Base-by-base conservation (phyloP, 2,888 invertebrate genomes). In the Platycnemis pennipes region DNA sequence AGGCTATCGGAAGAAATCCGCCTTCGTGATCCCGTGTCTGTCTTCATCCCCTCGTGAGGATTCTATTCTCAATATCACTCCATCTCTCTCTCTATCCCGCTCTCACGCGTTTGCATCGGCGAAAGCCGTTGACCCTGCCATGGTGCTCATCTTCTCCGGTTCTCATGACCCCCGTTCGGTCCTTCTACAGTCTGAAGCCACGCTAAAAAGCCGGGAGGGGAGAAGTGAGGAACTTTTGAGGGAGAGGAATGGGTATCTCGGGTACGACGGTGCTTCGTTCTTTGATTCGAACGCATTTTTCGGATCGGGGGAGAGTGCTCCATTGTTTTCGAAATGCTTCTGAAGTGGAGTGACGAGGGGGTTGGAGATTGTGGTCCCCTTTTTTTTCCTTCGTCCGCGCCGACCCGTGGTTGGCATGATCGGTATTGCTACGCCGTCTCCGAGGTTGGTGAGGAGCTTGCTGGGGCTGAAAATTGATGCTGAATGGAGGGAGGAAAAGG, bases 371-470 rank as follows among this genome's bases (percentile, higher is more conserved):
- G 63, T 63, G 63, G n/a, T 26, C 49, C 49, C 49, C 49, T 13
- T 8, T 13, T 49, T 19, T 19, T 4, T 19, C 11, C 77, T 11
- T 26, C 77, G 11, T 8, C 77, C 69, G 26, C 63, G 8, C 13
- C 77, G 77, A 37, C 77, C 37, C 31, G 7, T 77, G 31, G 77
- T 77, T 77, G 77, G 77, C 77, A 13, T 77, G 77, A 77, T 77
- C 77, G 77, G 77, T 77, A 77, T 77, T 77, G 77, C 77, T 77
- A 37, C 77, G 77, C 37, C 77, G 77, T 77, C 77, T 77, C 77
- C n/a, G 77, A 37, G 11, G 77, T 8, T 77, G 77, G 77, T 77
- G 37, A 16, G 77, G 77, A 77, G 77, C 77, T 77, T 77, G 37
- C 77, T 37, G 77, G 77, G 16, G 77, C 77, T 77, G 77, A 77